Evolutionary conservation across 2,113 vertebrate genomes (phyloP).

Genomic region (Hipposideros armiger): DNA sequence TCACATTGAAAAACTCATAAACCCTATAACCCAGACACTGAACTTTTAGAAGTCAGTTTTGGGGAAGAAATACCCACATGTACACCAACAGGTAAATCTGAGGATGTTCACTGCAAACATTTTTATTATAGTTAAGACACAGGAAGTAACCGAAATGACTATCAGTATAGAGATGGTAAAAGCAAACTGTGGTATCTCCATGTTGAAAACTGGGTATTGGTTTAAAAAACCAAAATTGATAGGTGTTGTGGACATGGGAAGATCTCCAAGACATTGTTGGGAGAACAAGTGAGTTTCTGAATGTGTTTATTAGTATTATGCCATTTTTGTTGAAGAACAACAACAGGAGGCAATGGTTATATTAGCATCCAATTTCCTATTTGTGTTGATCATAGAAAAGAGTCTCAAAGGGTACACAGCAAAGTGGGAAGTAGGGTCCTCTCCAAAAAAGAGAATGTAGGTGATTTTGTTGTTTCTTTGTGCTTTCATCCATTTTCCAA

Average conservation of each 20-base stretch:
- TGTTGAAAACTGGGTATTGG: not conserved
- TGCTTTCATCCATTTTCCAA: not conserved
- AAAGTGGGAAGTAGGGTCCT: not conserved
- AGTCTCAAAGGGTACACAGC: not conserved
- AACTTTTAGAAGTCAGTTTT: not conserved
- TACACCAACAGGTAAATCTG: not conserved
- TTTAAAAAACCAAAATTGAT: not conserved
- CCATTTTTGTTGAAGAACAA: not conserved
- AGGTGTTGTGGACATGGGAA: not conserved
- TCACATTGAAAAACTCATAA: not conserved
- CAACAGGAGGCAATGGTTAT: fast-evolving
- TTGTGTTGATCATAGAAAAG: not conserved
- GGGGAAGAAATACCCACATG: not conserved
- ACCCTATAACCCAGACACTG: not conserved
- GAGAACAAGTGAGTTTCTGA: not conserved
- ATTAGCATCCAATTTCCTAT: not conserved
- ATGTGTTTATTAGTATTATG: not conserved
- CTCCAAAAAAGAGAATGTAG: not conserved
- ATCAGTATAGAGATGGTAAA: not conserved
- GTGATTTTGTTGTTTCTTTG: not conserved
- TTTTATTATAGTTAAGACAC: not conserved
- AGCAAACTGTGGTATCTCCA: not conserved
- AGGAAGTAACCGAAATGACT: not conserved
- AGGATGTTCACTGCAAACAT: not conserved
- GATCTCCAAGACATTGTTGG: not conserved